These are phyloP conservation scores for Chaenodraco wilsoni DNA, from an alignment of 2,797 vertebrate species.

Conservation along the genomic window DNA sequence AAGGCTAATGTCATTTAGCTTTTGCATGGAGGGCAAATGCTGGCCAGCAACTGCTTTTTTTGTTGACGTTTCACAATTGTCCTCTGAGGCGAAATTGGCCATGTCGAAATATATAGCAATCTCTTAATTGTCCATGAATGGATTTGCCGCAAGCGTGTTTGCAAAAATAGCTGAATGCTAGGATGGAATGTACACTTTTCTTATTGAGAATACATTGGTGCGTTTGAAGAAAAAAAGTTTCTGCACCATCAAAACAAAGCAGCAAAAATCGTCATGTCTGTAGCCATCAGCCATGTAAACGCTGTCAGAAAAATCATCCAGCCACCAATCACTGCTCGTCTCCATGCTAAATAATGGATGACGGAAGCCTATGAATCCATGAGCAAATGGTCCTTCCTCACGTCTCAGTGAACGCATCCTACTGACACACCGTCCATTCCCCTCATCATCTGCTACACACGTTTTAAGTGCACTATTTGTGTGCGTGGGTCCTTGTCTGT, in stretches of 20 bases:
- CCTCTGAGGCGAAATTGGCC: conserved; percentile 65
- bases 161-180: conserved; percentile 22
- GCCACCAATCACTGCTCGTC: conserved; percentile 71
- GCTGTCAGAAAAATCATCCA: conserved; percentile 80
- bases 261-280: conserved; percentile 58
- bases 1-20: conserved; percentile 80
- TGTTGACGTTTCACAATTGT: conserved; percentile 75
- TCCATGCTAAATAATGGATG: conserved; percentile 82
- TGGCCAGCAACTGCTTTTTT: conserved; percentile 58
- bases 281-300: conserved; percentile 73
- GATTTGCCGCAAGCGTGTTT: conserved; percentile 68
- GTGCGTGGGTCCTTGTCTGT: conserved; percentile 31
- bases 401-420: conserved; percentile 73
- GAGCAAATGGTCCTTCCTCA: conserved; percentile 84
- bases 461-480: conserved; percentile 70
- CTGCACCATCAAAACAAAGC: conserved; percentile 46
- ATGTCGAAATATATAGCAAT: conserved; percentile 79
- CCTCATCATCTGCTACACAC: conserved; percentile 57
- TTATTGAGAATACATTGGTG: neutral
- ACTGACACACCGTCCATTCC: conserved; percentile 63
- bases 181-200: conserved; percentile 13
- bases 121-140: conserved; percentile 77
- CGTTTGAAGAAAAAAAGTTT: conserved; percentile 28
- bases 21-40: conserved; percentile 76
- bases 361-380: conserved; percentile 77